Evolutionary conservation across 2,888 invertebrate genomes (phyloP).

Genomic region (Scaptomyza polygonia): DNA sequence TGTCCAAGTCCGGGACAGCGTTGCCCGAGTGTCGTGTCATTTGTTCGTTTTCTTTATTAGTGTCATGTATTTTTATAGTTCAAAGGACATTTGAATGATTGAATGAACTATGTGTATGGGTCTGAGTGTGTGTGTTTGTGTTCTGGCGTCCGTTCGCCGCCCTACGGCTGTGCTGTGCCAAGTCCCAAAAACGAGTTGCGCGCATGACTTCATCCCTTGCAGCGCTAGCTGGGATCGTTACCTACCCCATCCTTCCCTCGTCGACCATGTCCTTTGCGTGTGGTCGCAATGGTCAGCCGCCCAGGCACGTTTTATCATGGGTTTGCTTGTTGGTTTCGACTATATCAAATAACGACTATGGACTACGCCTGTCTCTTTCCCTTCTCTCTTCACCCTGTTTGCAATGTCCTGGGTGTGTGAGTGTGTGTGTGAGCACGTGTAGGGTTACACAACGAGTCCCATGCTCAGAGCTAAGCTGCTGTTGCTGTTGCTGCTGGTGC

Average conservation of each 20-base stretch:
- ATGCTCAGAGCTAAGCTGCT: constrained; percentile 21
- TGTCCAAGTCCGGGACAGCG: constrained; percentile 14
- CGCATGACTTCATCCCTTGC: constrained; percentile 83
- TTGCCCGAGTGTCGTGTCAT: constrained; percentile 73
- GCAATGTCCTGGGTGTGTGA: constrained; percentile 37
- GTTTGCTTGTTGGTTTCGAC: constrained; percentile 70
- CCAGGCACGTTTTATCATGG: constrained; percentile 79
- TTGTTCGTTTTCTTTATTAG: constrained; percentile 83
- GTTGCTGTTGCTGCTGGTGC: constrained; percentile 17
- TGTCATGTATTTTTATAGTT: constrained; percentile 84
- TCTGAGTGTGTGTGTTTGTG: constrained; percentile 17
- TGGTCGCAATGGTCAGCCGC: constrained; percentile 73
- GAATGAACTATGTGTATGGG: constrained; percentile 73
- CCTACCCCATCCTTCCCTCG: constrained; percentile 5
- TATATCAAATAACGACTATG: constrained; percentile 83
- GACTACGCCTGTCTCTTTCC: constrained; percentile 61
- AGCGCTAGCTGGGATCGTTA: constrained; percentile 56
- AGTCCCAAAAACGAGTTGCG: constrained; percentile 76
- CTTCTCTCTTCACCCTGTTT: constrained; percentile 10
- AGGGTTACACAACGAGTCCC: constrained; percentile 66
- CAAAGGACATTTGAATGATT: constrained; percentile 84
- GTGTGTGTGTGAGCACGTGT: constrained; percentile 64
- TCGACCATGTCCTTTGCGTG: constrained; percentile 48
- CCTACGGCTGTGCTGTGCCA: constrained; percentile 26
- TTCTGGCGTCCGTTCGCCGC: constrained; percentile 26